phyloP scores from a whole-genome alignment of 2,797 vertebrate species.

The Lithobates sylvaticus region DNA sequence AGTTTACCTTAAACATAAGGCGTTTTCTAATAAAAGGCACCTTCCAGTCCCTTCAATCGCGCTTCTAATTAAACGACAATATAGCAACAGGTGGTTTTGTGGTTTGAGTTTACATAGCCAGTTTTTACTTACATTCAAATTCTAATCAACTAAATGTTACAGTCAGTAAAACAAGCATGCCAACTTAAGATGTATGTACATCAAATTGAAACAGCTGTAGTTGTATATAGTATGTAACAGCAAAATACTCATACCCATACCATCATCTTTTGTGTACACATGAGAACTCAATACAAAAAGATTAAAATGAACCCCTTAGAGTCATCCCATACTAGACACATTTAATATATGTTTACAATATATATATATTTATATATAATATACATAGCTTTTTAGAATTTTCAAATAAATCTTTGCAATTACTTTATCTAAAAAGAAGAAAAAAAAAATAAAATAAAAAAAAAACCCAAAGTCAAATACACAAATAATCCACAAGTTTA shows the following conservation, averaged over 20 bases:
- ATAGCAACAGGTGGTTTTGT: constrained; percentile 67
- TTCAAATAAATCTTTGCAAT: constrained; percentile 80
- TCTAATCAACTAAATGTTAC: constrained; percentile 80
- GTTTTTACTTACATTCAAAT: constrained; percentile 80
- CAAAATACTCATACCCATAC: constrained; percentile 77
- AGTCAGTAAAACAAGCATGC: constrained; percentile 82
- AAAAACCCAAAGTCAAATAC: constrained; percentile 73
- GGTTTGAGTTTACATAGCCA: constrained; percentile 80
- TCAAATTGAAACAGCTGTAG: constrained; percentile 77
- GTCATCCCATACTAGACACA: constrained; percentile 75
- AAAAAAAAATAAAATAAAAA: constrained; percentile 74
- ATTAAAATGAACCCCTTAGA: constrained; percentile 80
- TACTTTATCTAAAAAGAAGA: constrained; percentile 76
- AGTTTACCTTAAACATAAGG: constrained; percentile 28
- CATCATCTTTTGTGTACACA: constrained; percentile 73
- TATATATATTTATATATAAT: constrained; percentile 82
- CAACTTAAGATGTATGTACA: constrained; percentile 78
- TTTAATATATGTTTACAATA: constrained; percentile 78
- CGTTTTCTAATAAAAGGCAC: constrained; percentile 45
- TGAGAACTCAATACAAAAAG: constrained; percentile 78
- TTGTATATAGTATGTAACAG: constrained; percentile 78
- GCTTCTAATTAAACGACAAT: constrained; percentile 31
- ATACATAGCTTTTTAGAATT: constrained; percentile 80
- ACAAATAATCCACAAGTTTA: constrained; percentile 74
- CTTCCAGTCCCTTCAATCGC: constrained; percentile 20